Percentiles rank a stretch among this genome's conserved stretches.
Conservation (phyloP, 2,113 vertebrate genomes). For the Rutilus rutilus region DNA sequence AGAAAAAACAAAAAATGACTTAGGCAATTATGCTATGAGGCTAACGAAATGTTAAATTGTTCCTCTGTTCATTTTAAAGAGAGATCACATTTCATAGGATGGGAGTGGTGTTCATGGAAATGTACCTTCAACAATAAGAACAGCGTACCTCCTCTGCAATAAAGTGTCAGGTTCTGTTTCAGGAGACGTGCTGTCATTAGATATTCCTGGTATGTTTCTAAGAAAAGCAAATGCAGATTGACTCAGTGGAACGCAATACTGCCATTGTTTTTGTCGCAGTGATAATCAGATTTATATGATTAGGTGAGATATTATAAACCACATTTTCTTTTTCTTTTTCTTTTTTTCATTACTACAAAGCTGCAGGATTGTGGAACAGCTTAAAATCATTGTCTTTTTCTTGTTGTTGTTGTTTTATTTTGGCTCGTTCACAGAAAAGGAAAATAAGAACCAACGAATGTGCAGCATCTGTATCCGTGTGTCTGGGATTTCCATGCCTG, state of each 20-base stretch:
- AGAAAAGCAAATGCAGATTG: slow-evolving; percentile 37
- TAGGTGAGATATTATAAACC: slow-evolving; percentile 34
- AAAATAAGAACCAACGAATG: slow-evolving; percentile 68
- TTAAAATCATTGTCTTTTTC: background rate
- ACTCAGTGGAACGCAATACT: slow-evolving; percentile 32
- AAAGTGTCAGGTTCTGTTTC: slow-evolving; percentile 39
- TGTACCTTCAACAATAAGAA: slow-evolving; percentile 6
- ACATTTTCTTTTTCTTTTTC: slow-evolving; percentile 9
- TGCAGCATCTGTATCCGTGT: slow-evolving; percentile 63
- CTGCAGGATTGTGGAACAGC: background rate
- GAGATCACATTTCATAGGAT: background rate
- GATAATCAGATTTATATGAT: slow-evolving; percentile 41
- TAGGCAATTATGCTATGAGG: too few relatives aligned
- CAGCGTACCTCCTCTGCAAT: slow-evolving; percentile 34
- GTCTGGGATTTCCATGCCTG: slow-evolving; percentile 72
- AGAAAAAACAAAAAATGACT: too few relatives aligned
- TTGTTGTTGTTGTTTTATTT: slow-evolving; percentile 1
- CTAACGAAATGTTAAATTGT: slow-evolving; percentile 1
- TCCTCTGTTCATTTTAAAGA: background rate
- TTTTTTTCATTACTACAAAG: slow-evolving; percentile 46
- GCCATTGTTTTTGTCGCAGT: slow-evolving; percentile 27
- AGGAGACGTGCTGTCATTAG: slow-evolving; percentile 45
- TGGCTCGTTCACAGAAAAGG: slow-evolving; percentile 42
- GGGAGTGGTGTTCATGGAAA: background rate
- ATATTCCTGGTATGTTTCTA: slow-evolving; percentile 33